These are phyloP conservation scores for Drosophila pseudoananassae DNA, from an alignment of 1,140 invertebrate species.

Conservation along the genomic window DNA sequence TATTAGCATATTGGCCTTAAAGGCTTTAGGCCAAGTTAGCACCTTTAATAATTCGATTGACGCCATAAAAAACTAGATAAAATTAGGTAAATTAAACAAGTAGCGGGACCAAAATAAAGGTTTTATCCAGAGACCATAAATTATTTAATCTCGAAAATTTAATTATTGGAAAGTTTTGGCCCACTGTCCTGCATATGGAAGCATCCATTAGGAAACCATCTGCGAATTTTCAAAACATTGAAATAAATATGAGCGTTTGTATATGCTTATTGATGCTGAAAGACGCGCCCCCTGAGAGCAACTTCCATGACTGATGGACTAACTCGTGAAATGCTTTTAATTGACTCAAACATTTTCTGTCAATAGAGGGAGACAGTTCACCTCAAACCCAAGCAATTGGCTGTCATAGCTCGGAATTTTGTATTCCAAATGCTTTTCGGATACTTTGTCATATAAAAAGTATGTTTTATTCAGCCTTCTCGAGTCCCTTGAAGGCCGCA, in stretches of 20 bases:
- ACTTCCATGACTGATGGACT: constrained; percentile 31
- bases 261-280: constrained; percentile 54
- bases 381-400: constrained; percentile 48
- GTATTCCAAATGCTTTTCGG: constrained; percentile 19
- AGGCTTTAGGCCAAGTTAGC: constrained; percentile 47
- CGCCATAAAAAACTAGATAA: constrained; percentile 12
- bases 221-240: constrained; percentile 48
- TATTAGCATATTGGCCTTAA: constrained; percentile 48
- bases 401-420: constrained; percentile 27
- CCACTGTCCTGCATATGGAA: constrained; percentile 35
- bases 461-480: background rate
- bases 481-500: constrained; percentile 5
- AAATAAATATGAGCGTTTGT: constrained; percentile 9
- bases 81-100: background rate
- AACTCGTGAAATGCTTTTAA: constrained; percentile 47
- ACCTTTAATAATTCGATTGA: constrained; percentile 45
- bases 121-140: background rate
- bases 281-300: constrained; percentile 49
- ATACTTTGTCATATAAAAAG: background rate
- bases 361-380: constrained; percentile 44
- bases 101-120: no score
- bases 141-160: background rate
- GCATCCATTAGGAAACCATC: constrained; percentile 32
- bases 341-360: constrained; percentile 66
- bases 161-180: background rate